Evolutionary conservation across 2,888 invertebrate species (phyloP).

Genomic region (Lepidonotus clava): DNA sequence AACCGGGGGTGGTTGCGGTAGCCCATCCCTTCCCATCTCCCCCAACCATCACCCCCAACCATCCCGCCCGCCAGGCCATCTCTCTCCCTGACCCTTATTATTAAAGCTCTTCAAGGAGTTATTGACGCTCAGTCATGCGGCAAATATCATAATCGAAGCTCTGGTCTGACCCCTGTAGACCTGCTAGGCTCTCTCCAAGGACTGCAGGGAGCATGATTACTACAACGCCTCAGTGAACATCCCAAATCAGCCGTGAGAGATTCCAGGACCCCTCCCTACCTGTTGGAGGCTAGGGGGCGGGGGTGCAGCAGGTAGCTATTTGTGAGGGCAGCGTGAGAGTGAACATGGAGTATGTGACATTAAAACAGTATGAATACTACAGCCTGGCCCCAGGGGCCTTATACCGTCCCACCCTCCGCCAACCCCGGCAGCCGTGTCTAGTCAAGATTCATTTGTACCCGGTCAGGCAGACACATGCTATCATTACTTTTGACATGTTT

Average conservation of each 20-base stretch:
- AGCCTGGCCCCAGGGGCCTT: neutral
- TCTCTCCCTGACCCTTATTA: neutral
- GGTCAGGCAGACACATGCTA: neutral
- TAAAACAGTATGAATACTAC: neutral
- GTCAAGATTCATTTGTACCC: neutral
- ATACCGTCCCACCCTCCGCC: no score
- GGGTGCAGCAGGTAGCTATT: neutral
- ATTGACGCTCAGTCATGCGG: neutral
- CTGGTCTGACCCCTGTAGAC: neutral
- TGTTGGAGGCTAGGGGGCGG: neutral
- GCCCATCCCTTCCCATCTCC: neutral
- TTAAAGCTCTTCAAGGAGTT: neutral
- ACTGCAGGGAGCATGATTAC: neutral
- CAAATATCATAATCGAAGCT: conserved; percentile 35
- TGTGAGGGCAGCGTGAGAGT: neutral
- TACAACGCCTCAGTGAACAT: neutral
- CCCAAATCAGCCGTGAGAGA: conserved; percentile 14
- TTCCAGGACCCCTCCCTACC: neutral
- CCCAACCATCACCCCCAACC: neutral
- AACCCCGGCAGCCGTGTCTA: neutral
- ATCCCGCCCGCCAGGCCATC: neutral
- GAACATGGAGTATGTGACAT: neutral
- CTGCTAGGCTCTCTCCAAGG: no score
- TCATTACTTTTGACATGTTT: conserved; percentile 28
- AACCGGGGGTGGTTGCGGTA: neutral